Evolutionary conservation across 2,113 vertebrate genomes (phyloP), one percentile per base, ranked within the genome.

Genomic region (Ranitomeya variabilis): DNA sequence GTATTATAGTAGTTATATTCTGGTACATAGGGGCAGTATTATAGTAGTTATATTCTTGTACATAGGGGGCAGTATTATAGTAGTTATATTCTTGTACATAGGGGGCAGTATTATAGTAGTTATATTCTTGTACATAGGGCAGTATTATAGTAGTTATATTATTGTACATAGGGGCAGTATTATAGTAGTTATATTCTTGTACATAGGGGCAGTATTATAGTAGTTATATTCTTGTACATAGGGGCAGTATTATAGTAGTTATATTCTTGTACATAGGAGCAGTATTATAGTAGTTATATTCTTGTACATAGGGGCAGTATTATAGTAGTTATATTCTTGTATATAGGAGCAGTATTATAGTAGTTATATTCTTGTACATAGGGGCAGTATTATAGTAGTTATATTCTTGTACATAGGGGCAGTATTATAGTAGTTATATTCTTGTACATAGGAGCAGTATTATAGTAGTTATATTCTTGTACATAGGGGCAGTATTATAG

Each of bases 11-110:
- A 69, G 10, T 69, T 69, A 69, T 69, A 26, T 69, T 69, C 9
- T 67, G 1, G 37, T 4, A 10, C 10, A 67, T 12, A 23, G 8
- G 18, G 2, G 62, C 62, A 18, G 18, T 64, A 64, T 69, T 26
- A 69, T 69, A 69, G 66, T 69, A 69, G n/a, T 69, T 69, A 69
- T 69, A 26, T 69, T 69, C n/a, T 69, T 69, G 26, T 31, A 31
- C 26, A 31, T 31, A 31, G 1, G 26, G 26, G 26, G 26, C 26
- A 31, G 26, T 31, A 31, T 31, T 31, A 31, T 31, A 31, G 26
- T 31, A 31, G 26, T 31, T 31, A 31, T 31, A 23, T 67, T 67
- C 9, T 67, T 45, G 37, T 45, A 10, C 10, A 67, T 12, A 23
- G 26, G 8, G 8, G 18, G 62, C 62, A 18, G 6, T 64, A 64